Conservation (phyloP, 1,140 invertebrate species). For the Mizuhopecten yessoensis region DNA sequence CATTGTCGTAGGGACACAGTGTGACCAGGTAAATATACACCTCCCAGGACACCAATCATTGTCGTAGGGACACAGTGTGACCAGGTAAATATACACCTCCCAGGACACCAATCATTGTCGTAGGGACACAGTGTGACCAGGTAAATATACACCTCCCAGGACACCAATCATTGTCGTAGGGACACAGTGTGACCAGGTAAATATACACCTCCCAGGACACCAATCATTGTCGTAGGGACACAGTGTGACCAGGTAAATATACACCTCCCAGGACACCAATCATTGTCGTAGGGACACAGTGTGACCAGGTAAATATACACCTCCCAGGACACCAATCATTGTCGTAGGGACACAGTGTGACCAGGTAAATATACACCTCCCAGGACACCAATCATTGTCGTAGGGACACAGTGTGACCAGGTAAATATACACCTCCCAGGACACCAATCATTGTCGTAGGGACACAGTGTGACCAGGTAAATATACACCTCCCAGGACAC, state of each 20-base stretch:
- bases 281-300: slow-evolving; percentile 13
- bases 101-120: slow-evolving; percentile 73
- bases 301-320: background rate
- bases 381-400: slow-evolving; percentile 79
- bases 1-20: slow-evolving; percentile 73
- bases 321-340: slow-evolving; percentile 77
- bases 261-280: slow-evolving; percentile 77
- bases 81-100: slow-evolving; percentile 56
- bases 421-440: slow-evolving; percentile 71
- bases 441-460: slow-evolving; percentile 80
- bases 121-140: no score
- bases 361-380: no score
- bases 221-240: slow-evolving; percentile 77
- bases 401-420: slow-evolving; percentile 82
- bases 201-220: slow-evolving; percentile 72
- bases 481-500: slow-evolving; percentile 71
- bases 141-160: no score
- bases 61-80: no score
- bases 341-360: no score
- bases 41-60: slow-evolving; percentile 77
- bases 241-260: background rate
- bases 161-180: slow-evolving; percentile 81
- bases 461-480: background rate
- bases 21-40: background rate
- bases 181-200: slow-evolving; percentile 81